Evolutionary conservation across 2,113 vertebrate species (phyloP), one percentile per base, ranked within the genome.

Genomic region (Limnothrissa miodon): DNA sequence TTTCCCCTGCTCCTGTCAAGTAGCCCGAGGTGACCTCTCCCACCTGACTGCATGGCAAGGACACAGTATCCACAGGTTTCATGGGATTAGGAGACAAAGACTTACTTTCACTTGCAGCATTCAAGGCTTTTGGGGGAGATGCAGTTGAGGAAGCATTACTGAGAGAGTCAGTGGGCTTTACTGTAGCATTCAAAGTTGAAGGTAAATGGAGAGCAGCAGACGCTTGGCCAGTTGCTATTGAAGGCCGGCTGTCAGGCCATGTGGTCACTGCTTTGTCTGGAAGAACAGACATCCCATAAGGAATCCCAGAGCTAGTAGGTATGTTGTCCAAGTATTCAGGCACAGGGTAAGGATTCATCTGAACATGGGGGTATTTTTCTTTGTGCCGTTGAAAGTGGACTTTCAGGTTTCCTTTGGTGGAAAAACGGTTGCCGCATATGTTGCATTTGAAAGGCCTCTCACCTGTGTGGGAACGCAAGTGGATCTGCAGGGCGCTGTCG

Each of bases 401-500:
- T 92, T 99, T 99, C 81, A 99, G 93, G 91, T 99, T 99, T 81
- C 98, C 98, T 90, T 99, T 99, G 19, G 98, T 99, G 92, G 98
- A 99, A 92, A 99, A 99, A 83, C 98, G 98, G 87, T 99, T 99
- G 85, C 98, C 98, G 1, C 98, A 99, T 91, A 99, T 95, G 95
- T 99, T 99, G 88, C 98, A 99, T 86, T 99, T 99, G 90, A 99
- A 99, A 87, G 98, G 98, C 86, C 98, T 93, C 92, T 99, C 98
- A 0, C 98, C 98, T 0, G 98, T 99, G 87, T 99, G 98, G 0
- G 98, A 99, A 88, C 98, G 98, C 92, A 99, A 93, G 92, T 99
- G 98, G 87, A 99, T 99, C 93, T 99, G 98, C 91, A 99, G 92
- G 33, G 98, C 98, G 6, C 98, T 99, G 92, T 99, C 98, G n/a